Evolutionary conservation across 2,888 invertebrate species (phyloP), one percentile per base, ranked within the genome.

Genomic region (Himalopsyche anomala): DNA sequence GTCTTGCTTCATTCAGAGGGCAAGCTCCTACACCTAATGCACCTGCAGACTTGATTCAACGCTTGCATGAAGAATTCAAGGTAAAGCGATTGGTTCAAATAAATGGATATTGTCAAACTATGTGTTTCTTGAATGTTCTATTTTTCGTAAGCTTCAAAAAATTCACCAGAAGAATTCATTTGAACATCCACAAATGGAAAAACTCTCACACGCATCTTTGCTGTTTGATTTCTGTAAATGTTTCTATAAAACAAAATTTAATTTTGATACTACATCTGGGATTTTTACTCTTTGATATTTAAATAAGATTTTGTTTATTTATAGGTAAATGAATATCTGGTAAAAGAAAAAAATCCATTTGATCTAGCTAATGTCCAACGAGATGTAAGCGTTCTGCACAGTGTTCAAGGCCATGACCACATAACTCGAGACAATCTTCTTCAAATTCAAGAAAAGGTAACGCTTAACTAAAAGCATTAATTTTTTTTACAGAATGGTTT

Each of bases 281-380:
- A 45, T 81, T 45, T 62, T 56, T 8, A 69, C 45, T 45, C 11
- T 11, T 5, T 45, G 45, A 45, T 45, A 45, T 9, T 45, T 8
- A 45, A 45, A 2, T 84, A 87, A 89, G 88, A 85, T 85, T 88
- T 55, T 86, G 28, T 54, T 54, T 79, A 82, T 83, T 80, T 86
- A 5, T 89, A 93, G 91, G 94, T 96, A 62, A 96, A 96, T 90
- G 94, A 93, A 87, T 97, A 96, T 91, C 93, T 98, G 87, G 95
- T 95, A 0, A 95, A 95, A 88, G 97, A 97, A 90, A 96, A 97
- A 90, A 91, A 98, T 84, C 97, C 97, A 0, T 94, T 95, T 89
- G 98, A 98, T 91, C 92, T 95, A 80, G 91, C 92, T 2, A 91
- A 92, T 15, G 92, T 95, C 83, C 94, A 95, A 90, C 94, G 95